Base-by-base conservation (phyloP, 2,113 vertebrate genomes). In the Maccullochella peelii region DNA sequence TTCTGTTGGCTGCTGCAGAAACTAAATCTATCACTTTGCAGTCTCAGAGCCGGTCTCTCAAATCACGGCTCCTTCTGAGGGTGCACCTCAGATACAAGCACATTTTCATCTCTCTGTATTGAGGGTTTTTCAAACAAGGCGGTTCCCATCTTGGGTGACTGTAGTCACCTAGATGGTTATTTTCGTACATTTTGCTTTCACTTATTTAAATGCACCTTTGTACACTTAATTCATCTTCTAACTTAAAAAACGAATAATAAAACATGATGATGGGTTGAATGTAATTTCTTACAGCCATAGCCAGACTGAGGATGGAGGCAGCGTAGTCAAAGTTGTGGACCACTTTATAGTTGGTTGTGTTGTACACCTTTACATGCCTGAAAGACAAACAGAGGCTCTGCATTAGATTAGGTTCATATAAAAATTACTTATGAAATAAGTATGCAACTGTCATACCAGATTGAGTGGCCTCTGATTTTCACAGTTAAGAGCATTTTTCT, bases 341-440 rank as follows among this genome's bases (percentile, higher is more conserved):
- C 58, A 98, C 97, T 96, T 98, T 99, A 83, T 97, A 99, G 76
- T 95, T 97, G 73, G 97, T 95, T 42, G 98, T 99, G 91, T 96
- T 99, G 88, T 99, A 99, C 23, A 99, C 95, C 92, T 99, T 99
- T 55, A 99, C 97, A 49, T 99, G 98, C 94, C 98, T 99, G 86
- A 8, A 88, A 86, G 57, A 92, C 49, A 77, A 77, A 84, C 21
- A 86, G 0, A 69, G 2, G 40, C 27, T 57, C 15, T 25, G 3
- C 6, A 67, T 88, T 77, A 82, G 23, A 82, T 52, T 33, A 52
- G 16, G 33, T 21, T 68, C 14, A 16, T 16, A 25, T 15, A 27
- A 40, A 49, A 20, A 30, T 23, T 3, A 10, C 15, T 40, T 5
- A n/a, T 23, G 2, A 27, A 62, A 54, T 16, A 55, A n/a, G 21